A percentile compares a stretch with the other conserved stretches of the same genome.
phyloP scores from a whole-genome alignment of 1,140 invertebrate species.

The Anastrepha obliqua region DNA sequence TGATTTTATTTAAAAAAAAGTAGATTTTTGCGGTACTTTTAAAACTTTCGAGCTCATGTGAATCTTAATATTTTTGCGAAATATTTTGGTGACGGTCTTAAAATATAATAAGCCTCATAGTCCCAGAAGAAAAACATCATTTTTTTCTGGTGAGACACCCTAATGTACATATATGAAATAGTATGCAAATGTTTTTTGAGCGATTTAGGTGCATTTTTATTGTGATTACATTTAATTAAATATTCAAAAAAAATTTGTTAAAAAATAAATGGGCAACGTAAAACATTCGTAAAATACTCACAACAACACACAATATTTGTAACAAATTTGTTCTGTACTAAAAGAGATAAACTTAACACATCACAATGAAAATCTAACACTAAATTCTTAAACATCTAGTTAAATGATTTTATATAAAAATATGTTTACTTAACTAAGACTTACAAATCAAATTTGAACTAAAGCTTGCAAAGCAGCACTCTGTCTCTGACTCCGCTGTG shows the following conservation, averaged over 20 bases:
- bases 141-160: too few species aligned
- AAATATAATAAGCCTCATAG: too few species aligned
- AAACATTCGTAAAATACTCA: neutral
- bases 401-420: neutral
- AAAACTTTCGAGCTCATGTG: too few species aligned
- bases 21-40: too few species aligned
- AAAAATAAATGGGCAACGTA: neutral
- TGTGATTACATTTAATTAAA: too few species aligned
- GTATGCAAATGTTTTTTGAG: too few species aligned
- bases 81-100: too few species aligned
- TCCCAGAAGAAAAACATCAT: too few species aligned
- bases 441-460: constrained; percentile 49
- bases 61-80: too few species aligned
- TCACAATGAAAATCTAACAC: constrained; percentile 35
- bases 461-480: neutral
- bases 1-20: too few species aligned
- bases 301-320: neutral
- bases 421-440: constrained; percentile 3
- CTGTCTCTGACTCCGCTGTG: neutral
- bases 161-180: neutral
- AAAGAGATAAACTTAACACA: constrained; percentile 40
- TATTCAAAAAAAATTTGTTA: neutral
- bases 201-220: too few species aligned
- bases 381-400: neutral
- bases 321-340: neutral